phyloP scores from a whole-genome alignment of 2,113 vertebrate genomes.

The Malurus elegans region DNA sequence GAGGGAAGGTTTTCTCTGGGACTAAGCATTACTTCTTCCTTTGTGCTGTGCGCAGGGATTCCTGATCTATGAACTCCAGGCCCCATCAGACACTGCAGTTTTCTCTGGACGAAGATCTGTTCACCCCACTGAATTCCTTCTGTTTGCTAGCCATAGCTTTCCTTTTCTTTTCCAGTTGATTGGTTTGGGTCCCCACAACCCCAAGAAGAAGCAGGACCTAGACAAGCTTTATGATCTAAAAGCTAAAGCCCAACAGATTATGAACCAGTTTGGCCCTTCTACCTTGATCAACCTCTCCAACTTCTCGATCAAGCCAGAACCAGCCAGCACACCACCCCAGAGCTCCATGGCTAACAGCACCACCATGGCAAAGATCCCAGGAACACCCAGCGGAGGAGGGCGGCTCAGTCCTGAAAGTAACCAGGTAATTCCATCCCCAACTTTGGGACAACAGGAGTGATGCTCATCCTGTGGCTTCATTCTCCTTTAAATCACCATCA shows the following conservation, averaged over 20 bases:
- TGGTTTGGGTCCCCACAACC: constrained; percentile 74
- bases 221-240: constrained; percentile 78
- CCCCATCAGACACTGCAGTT: fast-evolving
- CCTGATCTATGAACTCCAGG: neutral
- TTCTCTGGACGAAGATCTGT: neutral
- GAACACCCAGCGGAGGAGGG: constrained; percentile 76
- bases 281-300: constrained; percentile 83
- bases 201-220: constrained; percentile 76
- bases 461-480: neutral
- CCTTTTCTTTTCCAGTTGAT: constrained; percentile 70
- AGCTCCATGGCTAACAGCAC: constrained; percentile 93
- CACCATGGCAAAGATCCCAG: constrained; percentile 77
- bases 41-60: neutral
- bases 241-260: constrained; percentile 81
- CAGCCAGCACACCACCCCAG: constrained; percentile 74
- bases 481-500: neutral
- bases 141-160: neutral
- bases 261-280: constrained; percentile 85
- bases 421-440: constrained; percentile 74
- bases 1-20: neutral
- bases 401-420: constrained; percentile 92
- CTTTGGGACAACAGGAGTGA: neutral
- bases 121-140: neutral
- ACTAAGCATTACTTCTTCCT: neutral
- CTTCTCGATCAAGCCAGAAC: constrained; percentile 79